Percentiles rank a stretch among this genome's conserved stretches.
phyloP scores from a whole-genome alignment of 2,113 vertebrate species.

The Beaufortia kweichowensis region DNA sequence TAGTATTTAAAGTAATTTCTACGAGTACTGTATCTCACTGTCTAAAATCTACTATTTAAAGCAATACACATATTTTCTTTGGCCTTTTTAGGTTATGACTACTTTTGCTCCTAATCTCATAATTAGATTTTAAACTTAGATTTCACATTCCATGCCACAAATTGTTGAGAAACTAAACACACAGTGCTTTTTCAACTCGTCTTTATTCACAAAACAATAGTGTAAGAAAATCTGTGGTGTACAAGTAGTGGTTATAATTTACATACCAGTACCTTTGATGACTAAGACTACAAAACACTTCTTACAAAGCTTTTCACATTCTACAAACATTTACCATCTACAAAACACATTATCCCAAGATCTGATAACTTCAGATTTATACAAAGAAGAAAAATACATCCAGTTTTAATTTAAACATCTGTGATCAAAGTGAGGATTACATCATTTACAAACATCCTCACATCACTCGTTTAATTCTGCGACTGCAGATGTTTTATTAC shows the following conservation, averaged over 20 bases:
- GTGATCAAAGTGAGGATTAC: conserved; percentile 40
- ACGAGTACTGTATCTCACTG: too few relatives aligned
- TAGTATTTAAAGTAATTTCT: too few relatives aligned
- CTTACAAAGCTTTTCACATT: conserved; percentile 48
- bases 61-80: too few relatives aligned
- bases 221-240: conserved; percentile 60
- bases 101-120: too few relatives aligned
- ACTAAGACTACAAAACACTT: conserved; percentile 49
- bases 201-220: conserved; percentile 64
- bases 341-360: conserved; percentile 59
- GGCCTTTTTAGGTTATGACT: too few relatives aligned
- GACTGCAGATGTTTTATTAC: background rate
- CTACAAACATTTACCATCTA: conserved; percentile 63
- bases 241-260: conserved; percentile 74
- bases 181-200: background rate
- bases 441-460: conserved; percentile 9
- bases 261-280: conserved; percentile 67
- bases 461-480: conserved; percentile 1
- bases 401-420: conserved; percentile 64
- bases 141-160: too few relatives aligned
- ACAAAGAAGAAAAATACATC: conserved; percentile 58
- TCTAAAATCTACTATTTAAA: too few relatives aligned
- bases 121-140: too few relatives aligned
- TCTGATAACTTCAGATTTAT: conserved; percentile 31
- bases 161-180: conserved; percentile 4